Evolutionary conservation across 2,888 invertebrate species (phyloP), one percentile per base, ranked within the genome.

Genomic region (Hedya salicella): DNA sequence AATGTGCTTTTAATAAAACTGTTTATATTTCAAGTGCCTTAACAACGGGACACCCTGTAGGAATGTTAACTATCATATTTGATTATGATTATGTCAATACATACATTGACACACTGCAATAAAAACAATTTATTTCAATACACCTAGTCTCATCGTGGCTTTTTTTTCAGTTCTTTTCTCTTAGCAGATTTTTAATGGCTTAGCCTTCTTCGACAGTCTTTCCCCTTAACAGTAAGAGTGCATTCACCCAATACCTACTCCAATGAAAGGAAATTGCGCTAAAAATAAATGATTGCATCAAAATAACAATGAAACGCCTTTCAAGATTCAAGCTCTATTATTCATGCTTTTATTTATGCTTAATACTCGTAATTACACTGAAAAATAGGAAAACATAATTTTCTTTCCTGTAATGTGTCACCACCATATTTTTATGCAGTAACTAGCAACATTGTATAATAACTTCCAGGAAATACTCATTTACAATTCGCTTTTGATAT

Each of bases 181-280:
- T 17, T 6, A 32, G 50, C 30, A 25, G 25, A 30, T 30, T 14
- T 30, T 14, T n/a, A n/a, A n/a, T n/a, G n/a, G n/a, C n/a, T n/a
- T n/a, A n/a, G n/a, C 1, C 6, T 25, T 25, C 6, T 44, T 17
- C 17, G 21, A 46, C 8, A 46, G 30, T 32, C 19, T 30, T 46
- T 53, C 60, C 25, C 65, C 65, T 65, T 65, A 65, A 65, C 46
- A 65, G 25, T 25, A 39, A 39, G 60, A 65, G 65, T 65, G 65
- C 65, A 65, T 65, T 60, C 50, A 65, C 65, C 65, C 49, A 65
- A 42, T 54, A 36, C 32, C 53, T 32, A 62, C 53, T 52, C 40
- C 46, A 48, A 60, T 32, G 59, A 65, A 60, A 65, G 65, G 53
- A 65, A 65, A 65, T 53, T 52, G 60, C 16, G 17, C 30, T 65